Percentiles rank a stretch among this genome's conserved stretches.
These are phyloP conservation scores for Amia ocellicauda DNA, from an alignment of 2,113 vertebrate species.

Conservation along the genomic window DNA sequence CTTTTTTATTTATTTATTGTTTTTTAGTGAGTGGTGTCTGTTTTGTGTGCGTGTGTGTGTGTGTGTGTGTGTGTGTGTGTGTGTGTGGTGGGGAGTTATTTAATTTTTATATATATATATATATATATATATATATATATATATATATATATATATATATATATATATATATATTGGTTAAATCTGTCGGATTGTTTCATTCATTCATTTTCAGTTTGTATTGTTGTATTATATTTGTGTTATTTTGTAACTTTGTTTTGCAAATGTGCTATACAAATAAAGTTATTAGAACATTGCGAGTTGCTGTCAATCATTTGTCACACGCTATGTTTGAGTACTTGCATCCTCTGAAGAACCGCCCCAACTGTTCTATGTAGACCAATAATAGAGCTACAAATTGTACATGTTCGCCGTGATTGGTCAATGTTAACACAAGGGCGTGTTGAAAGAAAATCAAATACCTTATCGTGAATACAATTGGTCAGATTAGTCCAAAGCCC, in stretches of 20 bases:
- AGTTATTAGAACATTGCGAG: too few relatives aligned
- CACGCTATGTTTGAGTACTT: too few relatives aligned
- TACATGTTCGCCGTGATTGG: too few relatives aligned
- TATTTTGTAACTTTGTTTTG: neutral
- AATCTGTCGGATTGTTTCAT: neutral
- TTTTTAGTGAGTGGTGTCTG: neutral
- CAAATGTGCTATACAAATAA: too few relatives aligned
- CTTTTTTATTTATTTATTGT: neutral
- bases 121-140: neutral
- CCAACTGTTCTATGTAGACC: too few relatives aligned
- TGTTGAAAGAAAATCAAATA: too few relatives aligned
- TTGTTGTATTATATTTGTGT: neutral
- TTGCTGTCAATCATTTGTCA: too few relatives aligned
- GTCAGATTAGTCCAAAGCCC: too few relatives aligned
- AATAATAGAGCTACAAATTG: too few relatives aligned
- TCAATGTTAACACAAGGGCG: too few relatives aligned
- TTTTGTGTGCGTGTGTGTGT: slow-evolving; percentile 11
- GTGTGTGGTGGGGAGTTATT: neutral
- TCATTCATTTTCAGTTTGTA: neutral
- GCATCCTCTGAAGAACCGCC: too few relatives aligned
- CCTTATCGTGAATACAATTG: too few relatives aligned
- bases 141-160: neutral
- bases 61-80: slow-evolving; percentile 26
- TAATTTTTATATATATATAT: slow-evolving; percentile 33
- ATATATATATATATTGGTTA: neutral